Evolutionary conservation across 2,888 invertebrate genomes (phyloP).

Genomic region (Euzetes globulus): DNA sequence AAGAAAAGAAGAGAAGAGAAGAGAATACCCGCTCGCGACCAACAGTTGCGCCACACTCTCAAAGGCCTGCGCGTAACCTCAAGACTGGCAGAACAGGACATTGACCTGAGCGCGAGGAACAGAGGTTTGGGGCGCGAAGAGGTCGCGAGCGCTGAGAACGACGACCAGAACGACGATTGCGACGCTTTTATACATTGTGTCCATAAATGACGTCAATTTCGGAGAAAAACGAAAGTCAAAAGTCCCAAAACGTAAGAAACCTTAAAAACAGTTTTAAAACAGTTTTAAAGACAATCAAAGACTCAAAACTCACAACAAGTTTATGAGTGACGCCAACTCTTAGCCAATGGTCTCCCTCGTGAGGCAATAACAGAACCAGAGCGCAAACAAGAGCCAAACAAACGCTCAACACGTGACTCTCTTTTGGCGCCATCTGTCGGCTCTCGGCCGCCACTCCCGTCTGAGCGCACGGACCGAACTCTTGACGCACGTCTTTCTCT

Average conservation of each 20-base stretch:
- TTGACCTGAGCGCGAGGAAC: neutral
- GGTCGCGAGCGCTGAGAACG: neutral
- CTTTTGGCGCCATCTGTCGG: too few relatives aligned
- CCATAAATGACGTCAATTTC: neutral
- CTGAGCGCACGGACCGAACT: too few relatives aligned
- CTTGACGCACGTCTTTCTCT: too few relatives aligned
- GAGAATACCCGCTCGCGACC: neutral
- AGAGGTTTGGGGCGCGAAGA: neutral
- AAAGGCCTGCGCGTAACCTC: neutral
- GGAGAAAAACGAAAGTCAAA: neutral
- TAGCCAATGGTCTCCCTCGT: neutral
- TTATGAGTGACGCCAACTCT: neutral
- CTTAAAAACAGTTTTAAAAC: neutral
- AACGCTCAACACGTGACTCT: neutral
- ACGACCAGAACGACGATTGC: neutral
- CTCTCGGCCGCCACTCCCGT: too few relatives aligned
- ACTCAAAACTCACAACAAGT: neutral
- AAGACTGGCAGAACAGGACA: neutral
- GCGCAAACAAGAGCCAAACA: too few relatives aligned
- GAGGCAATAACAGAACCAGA: neutral
- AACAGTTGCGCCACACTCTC: neutral
- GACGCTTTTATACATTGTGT: neutral
- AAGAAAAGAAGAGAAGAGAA: neutral
- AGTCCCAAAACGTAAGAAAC: constrained; percentile 1
- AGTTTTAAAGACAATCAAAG: neutral